phyloP scores from a whole-genome alignment of 2,113 vertebrate genomes.

The Dicrurus megarhynchus region DNA sequence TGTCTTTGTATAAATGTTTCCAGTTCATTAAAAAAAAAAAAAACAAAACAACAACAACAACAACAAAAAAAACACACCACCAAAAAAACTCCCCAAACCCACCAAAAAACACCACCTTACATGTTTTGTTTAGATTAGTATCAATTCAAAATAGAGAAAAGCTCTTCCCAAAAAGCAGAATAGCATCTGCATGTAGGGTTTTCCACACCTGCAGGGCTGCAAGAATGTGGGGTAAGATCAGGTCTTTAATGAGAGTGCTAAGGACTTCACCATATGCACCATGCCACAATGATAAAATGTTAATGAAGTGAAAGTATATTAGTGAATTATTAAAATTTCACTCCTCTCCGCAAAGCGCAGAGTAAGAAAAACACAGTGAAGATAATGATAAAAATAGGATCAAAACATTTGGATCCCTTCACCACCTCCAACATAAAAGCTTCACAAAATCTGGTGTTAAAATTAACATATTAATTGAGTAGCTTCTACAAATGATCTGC shows the following conservation, averaged over 20 bases:
- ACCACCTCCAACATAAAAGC: slow-evolving; percentile 31
- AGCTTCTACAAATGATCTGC: slow-evolving; percentile 19
- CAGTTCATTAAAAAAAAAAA: not conserved
- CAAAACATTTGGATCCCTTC: slow-evolving; percentile 48
- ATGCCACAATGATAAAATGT: slow-evolving; percentile 56
- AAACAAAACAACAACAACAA: too few species aligned
- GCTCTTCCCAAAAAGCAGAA: slow-evolving; percentile 12
- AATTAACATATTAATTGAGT: slow-evolving; percentile 53
- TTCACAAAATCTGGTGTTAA: slow-evolving; percentile 38
- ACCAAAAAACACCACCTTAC: not conserved
- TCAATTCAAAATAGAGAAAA: not conserved
- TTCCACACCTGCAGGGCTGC: not conserved
- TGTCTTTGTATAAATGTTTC: slow-evolving; percentile 15
- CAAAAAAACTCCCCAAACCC: not conserved
- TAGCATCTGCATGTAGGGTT: not conserved
- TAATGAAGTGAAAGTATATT: slow-evolving; percentile 67
- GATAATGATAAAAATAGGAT: slow-evolving; percentile 53
- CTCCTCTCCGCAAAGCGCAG: slow-evolving; percentile 34
- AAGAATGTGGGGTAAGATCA: not conserved
- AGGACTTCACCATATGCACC: slow-evolving; percentile 48
- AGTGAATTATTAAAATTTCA: slow-evolving; percentile 61
- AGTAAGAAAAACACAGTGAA: slow-evolving; percentile 36
- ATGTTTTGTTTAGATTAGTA: slow-evolving; percentile 10
- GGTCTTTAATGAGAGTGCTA: slow-evolving; percentile 21
- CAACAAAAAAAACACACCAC: not conserved